Conservation (phyloP, 2,113 vertebrate species). For the Rhadina sibilatrix region DNA sequence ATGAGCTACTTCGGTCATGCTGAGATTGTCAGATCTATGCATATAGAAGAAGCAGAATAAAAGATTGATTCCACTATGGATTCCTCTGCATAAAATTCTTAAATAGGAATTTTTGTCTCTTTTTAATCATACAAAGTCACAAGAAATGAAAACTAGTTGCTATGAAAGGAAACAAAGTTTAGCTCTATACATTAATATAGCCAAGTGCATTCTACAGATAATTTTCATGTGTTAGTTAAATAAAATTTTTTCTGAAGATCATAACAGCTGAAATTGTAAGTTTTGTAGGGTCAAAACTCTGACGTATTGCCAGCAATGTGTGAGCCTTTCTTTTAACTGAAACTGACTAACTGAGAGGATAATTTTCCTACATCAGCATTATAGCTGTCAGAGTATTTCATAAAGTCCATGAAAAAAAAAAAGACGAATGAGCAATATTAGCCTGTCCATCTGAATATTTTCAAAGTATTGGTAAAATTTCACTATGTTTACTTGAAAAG, state of each 20-base stretch:
- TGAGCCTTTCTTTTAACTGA: not conserved
- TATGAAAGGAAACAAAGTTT: not conserved
- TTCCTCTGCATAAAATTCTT: not conserved
- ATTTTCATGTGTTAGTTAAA: not conserved
- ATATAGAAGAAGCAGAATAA: not conserved
- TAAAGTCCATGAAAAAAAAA: not conserved
- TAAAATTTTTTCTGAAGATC: not conserved
- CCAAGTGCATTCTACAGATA: accelerated
- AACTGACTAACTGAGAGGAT: not conserved
- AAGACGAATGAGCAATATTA: not conserved
- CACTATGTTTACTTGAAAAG: not conserved
- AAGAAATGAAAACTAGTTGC: not conserved
- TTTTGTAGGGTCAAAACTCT: not conserved
- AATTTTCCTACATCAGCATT: not conserved
- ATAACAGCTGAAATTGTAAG: not conserved
- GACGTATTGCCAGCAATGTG: not conserved
- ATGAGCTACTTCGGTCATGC: not conserved
- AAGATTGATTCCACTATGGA: not conserved
- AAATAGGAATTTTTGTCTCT: not conserved
- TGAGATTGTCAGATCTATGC: not conserved
- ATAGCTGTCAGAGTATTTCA: not conserved
- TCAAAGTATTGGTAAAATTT: not conserved
- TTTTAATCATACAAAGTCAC: not conserved
- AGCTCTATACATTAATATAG: not conserved
- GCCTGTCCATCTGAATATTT: not conserved